Conservation (phyloP, 2,113 vertebrate genomes). For the Girardinichthys multiradiatus region DNA sequence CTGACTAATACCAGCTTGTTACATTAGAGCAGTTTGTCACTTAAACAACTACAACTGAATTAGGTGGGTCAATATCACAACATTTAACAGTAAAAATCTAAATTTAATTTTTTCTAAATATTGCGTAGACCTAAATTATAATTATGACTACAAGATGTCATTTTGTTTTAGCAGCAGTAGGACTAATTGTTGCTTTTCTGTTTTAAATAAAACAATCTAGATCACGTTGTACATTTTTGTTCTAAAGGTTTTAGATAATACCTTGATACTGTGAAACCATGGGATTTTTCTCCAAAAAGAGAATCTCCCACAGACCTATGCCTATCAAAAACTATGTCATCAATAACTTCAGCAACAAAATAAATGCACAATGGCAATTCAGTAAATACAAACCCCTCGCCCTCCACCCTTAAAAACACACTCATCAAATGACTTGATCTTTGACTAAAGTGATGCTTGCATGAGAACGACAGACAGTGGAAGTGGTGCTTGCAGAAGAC, state of each 20-base stretch:
- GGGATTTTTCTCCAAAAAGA: background rate
- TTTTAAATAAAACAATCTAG: background rate
- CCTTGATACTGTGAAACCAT: background rate
- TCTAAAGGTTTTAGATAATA: background rate
- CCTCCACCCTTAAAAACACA: background rate
- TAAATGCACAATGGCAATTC: slow-evolving; percentile 70
- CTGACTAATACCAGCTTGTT: too few relatives aligned
- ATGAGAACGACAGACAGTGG: slow-evolving; percentile 64
- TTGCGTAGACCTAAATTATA: background rate
- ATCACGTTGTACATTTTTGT: background rate
- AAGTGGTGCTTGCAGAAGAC: slow-evolving; percentile 73
- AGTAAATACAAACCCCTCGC: slow-evolving; percentile 37
- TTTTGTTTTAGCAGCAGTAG: background rate
- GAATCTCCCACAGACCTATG: background rate
- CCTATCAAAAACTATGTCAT: slow-evolving; percentile 24
- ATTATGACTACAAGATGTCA: background rate
- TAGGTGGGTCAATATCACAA: background rate
- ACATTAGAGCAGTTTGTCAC: too few relatives aligned
- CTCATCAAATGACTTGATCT: slow-evolving; percentile 64
- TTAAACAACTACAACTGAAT: too few relatives aligned
- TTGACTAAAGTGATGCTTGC: slow-evolving; percentile 81
- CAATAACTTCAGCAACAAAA: slow-evolving; percentile 65
- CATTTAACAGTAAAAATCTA: background rate
- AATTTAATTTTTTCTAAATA: background rate
- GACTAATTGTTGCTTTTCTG: background rate